phyloP scores from a whole-genome alignment of 2,113 vertebrate species.

The Dromiciops gliroides region DNA sequence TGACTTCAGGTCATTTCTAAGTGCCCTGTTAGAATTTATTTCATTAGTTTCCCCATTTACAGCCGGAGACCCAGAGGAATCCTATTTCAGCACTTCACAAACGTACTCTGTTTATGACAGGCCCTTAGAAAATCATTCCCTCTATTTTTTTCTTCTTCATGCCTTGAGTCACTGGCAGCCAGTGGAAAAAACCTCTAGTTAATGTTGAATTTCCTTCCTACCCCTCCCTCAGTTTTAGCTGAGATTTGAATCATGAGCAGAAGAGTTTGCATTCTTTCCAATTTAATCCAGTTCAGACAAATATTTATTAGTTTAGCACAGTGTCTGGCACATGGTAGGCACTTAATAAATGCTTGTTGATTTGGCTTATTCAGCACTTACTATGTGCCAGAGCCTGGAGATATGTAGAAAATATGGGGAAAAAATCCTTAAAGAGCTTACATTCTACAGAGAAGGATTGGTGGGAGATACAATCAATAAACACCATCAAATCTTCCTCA shows the following conservation, averaged over 20 bases:
- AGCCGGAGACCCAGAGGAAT: background rate
- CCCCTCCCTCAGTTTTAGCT: conserved; percentile 35
- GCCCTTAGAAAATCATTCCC: conserved; percentile 56
- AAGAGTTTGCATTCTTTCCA: background rate
- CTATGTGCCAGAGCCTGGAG: background rate
- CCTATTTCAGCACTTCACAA: conserved; percentile 59
- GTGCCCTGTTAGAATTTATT: conserved; percentile 57
- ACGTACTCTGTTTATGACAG: conserved; percentile 60
- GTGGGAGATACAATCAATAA: background rate
- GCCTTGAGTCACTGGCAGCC: conserved; percentile 28
- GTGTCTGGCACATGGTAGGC: background rate
- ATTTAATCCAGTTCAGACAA: background rate
- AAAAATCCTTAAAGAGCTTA: background rate
- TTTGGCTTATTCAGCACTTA: background rate
- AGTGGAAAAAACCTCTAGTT: conserved; percentile 34
- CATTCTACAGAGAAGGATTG: background rate
- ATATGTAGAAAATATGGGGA: background rate
- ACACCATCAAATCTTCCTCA: background rate
- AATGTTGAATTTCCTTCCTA: conserved; percentile 46
- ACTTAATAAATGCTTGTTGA: background rate
- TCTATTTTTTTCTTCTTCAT: conserved; percentile 34
- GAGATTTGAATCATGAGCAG: conserved; percentile 41
- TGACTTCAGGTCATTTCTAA: conserved; percentile 54
- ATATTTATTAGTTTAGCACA: background rate
- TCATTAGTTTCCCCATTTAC: conserved; percentile 49